A percentile compares a stretch with the other conserved stretches of the same genome.
Conservation (phyloP, 1,140 invertebrate species). For the Anthonomus grandis region DNA sequence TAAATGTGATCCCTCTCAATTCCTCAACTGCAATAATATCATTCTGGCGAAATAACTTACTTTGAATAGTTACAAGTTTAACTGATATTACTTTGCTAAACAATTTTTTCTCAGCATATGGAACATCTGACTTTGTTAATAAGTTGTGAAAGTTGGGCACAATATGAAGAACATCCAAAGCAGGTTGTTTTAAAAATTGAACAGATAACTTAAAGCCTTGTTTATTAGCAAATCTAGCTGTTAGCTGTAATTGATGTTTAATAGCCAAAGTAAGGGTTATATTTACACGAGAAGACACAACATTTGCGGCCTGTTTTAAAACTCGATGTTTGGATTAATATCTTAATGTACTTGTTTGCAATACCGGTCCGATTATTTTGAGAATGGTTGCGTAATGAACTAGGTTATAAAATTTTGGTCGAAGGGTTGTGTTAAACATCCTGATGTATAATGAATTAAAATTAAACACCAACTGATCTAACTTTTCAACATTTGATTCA, state of each 20-base stretch:
- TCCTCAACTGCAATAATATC: too few relatives aligned
- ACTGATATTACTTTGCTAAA: too few relatives aligned
- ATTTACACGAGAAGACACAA: constrained; percentile 12
- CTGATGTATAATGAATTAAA: constrained; percentile 2
- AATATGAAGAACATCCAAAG: too few relatives aligned
- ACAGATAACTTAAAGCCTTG: too few relatives aligned
- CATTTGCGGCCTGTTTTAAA: constrained; percentile 15
- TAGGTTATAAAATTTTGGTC: constrained; percentile 3
- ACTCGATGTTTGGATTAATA: constrained; percentile 21
- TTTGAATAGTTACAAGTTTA: too few relatives aligned
- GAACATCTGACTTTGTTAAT: too few relatives aligned
- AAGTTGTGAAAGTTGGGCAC: too few relatives aligned
- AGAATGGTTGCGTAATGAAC: neutral
- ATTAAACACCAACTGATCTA: neutral
- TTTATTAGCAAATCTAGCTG: too few relatives aligned
- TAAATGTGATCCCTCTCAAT: too few relatives aligned
- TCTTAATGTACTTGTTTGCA: neutral
- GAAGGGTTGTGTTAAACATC: neutral
- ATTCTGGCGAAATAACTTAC: too few relatives aligned
- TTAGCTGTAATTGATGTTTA: constrained; percentile 24
- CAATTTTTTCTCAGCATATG: too few relatives aligned
- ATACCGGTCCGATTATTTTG: neutral
- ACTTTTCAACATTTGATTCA: neutral
- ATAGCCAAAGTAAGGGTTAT: constrained; percentile 13
- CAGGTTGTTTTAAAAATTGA: too few relatives aligned